These are phyloP conservation scores for Probosciger aterrimus DNA, from an alignment of 2,113 vertebrate species.

Conservation along the genomic window DNA sequence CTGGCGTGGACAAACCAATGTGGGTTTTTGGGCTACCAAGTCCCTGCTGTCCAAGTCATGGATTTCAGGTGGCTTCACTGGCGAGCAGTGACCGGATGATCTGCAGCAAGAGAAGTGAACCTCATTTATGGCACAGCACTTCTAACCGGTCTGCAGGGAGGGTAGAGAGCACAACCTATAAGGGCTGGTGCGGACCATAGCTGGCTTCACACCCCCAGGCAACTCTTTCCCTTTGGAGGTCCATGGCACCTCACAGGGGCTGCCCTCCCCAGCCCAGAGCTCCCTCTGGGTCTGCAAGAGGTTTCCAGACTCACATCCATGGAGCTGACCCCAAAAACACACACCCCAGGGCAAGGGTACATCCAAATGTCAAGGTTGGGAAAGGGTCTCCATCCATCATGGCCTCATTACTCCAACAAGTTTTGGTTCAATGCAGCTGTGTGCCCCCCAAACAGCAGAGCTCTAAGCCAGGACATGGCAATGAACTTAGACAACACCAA, in stretches of 20 bases:
- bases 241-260: background rate
- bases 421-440: fast-evolving
- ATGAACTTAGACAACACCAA: background rate
- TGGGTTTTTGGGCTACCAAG: background rate
- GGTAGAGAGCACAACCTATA: fast-evolving
- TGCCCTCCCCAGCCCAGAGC: background rate
- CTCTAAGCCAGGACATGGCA: fast-evolving
- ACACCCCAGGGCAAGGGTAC: fast-evolving
- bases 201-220: background rate
- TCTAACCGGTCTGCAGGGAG: background rate
- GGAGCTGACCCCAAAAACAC: background rate
- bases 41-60: background rate
- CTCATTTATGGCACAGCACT: background rate
- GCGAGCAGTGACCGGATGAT: fast-evolving
- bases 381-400: background rate
- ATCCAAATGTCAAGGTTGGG: fast-evolving
- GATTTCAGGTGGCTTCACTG: background rate
- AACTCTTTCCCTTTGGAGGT: background rate
- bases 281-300: background rate
- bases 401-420: too few species aligned
- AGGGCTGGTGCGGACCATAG: background rate
- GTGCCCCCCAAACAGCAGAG: fast-evolving
- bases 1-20: fast-evolving
- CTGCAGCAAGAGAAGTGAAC: fast-evolving
- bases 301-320: background rate